Base-by-base conservation (phyloP, 2,113 vertebrate species). In the Callipepla squamata region DNA sequence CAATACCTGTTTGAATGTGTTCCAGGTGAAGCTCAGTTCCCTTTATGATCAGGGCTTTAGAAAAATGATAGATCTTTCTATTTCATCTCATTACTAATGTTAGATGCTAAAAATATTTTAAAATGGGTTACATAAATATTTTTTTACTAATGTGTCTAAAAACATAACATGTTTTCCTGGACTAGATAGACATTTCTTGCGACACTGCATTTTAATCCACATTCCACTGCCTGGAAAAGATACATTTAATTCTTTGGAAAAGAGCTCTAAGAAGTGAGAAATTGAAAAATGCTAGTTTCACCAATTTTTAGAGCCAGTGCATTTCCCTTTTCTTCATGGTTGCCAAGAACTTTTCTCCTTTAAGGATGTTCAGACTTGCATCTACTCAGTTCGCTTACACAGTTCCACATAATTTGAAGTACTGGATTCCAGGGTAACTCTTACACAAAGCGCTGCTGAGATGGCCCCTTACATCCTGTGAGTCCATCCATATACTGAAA, bases 341-440 rank as follows among this genome's bases (percentile, higher is more conserved):
- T 96, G 85, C 92, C 85, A 88, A 67, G 65, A 86, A 22, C 32
- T 93, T 91, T 51, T 61, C 75, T 67, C 42, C 85, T 45, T 68
- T 63, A 55, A 51, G 51, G 48, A n/a, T 53, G 34, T 1, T 25
- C 38, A 32, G 7, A 16, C 19, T 55, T 28, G 2, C 21, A 38
- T 9, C 22, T 23, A n/a, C 42, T 85, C 32, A 5, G 4, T 47
- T 93, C 1, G 1, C 50, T 90, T 59, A 13, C 10, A 26, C 22
- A 50, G 42, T 44, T 66, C 42, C 53, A 26, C 13, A 13, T 9
- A 3, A 57, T 68, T 59, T 0, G 0, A 72, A 48, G 38, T 68
- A 38, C 57, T 32, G 0, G 44, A 23, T 16, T 78, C 8, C 30
- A 72, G 51, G 74, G 23, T 21, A 50, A 21, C 42, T 40, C 22